phyloP scores from a whole-genome alignment of 1,140 invertebrate genomes.

The Cyclargus thomasi region DNA sequence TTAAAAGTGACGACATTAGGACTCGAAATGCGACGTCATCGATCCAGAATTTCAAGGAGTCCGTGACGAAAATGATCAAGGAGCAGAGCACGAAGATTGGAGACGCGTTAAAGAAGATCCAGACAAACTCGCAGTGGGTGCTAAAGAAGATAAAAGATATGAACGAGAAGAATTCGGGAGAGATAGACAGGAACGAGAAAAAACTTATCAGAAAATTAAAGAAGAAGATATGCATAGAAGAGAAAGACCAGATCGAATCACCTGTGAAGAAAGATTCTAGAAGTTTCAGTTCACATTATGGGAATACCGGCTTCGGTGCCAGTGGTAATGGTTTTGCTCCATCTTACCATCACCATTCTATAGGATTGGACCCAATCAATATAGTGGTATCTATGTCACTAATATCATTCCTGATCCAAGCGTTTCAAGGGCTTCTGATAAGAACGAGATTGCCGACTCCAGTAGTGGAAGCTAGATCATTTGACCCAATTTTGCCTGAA shows the following conservation, averaged over 20 bases:
- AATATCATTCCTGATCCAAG: slow-evolving; percentile 66
- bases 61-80: slow-evolving; percentile 52
- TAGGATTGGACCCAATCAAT: slow-evolving; percentile 71
- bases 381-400: slow-evolving; percentile 70
- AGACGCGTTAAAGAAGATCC: slow-evolving; percentile 50
- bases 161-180: slow-evolving; percentile 29
- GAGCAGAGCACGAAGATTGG: slow-evolving; percentile 58
- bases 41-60: slow-evolving; percentile 54
- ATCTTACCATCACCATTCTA: slow-evolving; percentile 69
- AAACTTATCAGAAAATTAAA: slow-evolving; percentile 25
- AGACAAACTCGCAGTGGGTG: slow-evolving; percentile 53
- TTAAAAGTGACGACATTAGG: slow-evolving; percentile 39
- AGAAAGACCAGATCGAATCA: slow-evolving; percentile 43
- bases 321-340: slow-evolving; percentile 41
- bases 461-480: slow-evolving; percentile 52
- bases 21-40: slow-evolving; percentile 31
- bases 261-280: slow-evolving; percentile 38
- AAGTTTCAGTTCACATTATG: slow-evolving; percentile 50
- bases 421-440: slow-evolving; percentile 56
- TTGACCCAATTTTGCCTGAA: slow-evolving; percentile 30
- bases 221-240: slow-evolving; percentile 8
- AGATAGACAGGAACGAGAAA: slow-evolving; percentile 14
- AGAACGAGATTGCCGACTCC: slow-evolving; percentile 54
- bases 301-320: slow-evolving; percentile 45
- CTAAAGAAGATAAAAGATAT: slow-evolving; percentile 47